phyloP scores from a whole-genome alignment of 2,113 vertebrate genomes.

The Ifrita kowaldi region DNA sequence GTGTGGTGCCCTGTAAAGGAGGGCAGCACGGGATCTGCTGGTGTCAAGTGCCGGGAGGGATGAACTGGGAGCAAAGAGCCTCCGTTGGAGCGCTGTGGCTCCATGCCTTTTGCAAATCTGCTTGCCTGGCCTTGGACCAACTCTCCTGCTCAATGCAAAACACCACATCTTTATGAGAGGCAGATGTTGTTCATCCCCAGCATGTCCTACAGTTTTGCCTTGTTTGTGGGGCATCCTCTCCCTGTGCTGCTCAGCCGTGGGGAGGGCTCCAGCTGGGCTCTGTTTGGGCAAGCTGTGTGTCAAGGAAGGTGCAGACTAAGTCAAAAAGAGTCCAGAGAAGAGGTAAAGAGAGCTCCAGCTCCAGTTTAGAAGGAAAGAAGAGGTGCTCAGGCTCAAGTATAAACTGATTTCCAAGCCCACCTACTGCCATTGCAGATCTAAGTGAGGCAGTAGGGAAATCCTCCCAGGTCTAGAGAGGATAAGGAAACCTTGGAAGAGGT shows the following conservation, averaged over 20 bases:
- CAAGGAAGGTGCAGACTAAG: not conserved
- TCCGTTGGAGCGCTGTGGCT: accelerated
- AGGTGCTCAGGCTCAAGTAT: not conserved
- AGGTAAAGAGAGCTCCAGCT: not conserved
- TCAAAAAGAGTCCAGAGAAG: not conserved
- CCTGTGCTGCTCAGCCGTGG: accelerated
- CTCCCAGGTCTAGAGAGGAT: not conserved
- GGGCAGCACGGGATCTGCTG: not conserved
- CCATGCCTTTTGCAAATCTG: not conserved
- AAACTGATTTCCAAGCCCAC: not conserved
- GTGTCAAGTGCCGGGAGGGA: not conserved
- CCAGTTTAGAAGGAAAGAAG: not conserved
- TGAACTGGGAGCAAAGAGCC: not conserved
- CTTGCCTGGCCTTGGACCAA: not conserved
- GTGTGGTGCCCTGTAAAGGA: not conserved
- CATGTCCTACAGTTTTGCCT: not conserved
- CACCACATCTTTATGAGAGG: not conserved
- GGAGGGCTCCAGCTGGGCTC: not conserved
- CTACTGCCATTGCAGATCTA: not conserved
- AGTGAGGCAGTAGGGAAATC: not conserved
- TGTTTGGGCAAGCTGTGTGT: not conserved
- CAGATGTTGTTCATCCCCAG: not conserved
- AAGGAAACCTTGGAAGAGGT: not conserved
- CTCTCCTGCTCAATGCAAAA: not conserved
- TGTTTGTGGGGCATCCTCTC: not conserved